Evolutionary conservation across 2,888 invertebrate genomes (phyloP).

Genomic region (Netelia fuscicornis): DNA sequence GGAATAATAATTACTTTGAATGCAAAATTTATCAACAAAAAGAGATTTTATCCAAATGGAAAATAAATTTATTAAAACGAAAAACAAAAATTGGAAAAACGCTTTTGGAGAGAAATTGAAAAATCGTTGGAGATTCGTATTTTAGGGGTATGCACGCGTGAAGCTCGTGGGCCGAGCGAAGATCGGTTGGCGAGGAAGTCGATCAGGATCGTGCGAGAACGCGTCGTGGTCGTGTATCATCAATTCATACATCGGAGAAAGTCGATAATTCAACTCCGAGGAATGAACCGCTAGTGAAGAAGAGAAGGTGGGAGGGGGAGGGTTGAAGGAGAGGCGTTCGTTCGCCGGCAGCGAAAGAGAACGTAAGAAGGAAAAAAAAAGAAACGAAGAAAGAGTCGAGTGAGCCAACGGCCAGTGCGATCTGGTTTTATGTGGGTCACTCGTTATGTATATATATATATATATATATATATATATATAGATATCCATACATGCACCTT

Average conservation of each 20-base stretch:
- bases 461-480: neutral
- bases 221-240: neutral
- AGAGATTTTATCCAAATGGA: too few species aligned
- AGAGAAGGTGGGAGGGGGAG: conserved; percentile 19
- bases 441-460: neutral
- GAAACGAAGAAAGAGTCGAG: conserved; percentile 22
- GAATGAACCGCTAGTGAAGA: conserved; percentile 43
- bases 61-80: too few species aligned
- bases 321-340: neutral
- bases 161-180: neutral
- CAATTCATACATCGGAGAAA: conserved; percentile 56
- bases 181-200: conserved; percentile 18
- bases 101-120: neutral
- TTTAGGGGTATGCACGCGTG: neutral
- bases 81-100: too few species aligned
- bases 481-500: conserved; percentile 26
- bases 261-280: conserved; percentile 57
- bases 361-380: neutral
- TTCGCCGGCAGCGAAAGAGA: neutral
- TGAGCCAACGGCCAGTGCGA: conserved; percentile 53
- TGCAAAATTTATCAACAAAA: too few species aligned
- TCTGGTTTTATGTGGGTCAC: conserved; percentile 71
- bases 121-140: neutral
- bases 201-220: conserved; percentile 17
- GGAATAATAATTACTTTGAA: too few species aligned